These are phyloP conservation scores for Drosophila repleta DNA, from an alignment of 1,140 invertebrate species.

Conservation along the genomic window DNA sequence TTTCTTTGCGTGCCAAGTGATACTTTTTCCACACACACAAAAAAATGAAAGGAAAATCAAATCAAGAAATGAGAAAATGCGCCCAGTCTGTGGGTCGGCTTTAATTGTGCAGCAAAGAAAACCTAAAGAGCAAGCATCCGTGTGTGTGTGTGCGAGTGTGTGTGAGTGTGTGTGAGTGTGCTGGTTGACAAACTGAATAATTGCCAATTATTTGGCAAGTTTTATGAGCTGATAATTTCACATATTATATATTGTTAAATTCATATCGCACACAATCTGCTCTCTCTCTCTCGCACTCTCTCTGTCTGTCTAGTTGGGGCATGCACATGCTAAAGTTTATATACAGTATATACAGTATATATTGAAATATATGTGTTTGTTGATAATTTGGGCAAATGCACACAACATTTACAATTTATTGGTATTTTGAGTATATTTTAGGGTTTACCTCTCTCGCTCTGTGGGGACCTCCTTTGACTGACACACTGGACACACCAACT, in stretches of 20 bases:
- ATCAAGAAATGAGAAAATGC: constrained; percentile 35
- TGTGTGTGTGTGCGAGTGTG: constrained; percentile 25
- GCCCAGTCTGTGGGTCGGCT: constrained; percentile 47
- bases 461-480: constrained; percentile 73
- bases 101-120: constrained; percentile 61
- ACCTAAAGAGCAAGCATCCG: constrained; percentile 35
- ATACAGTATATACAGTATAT: constrained; percentile 48
- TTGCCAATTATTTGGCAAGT: constrained; percentile 76
- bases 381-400: constrained; percentile 48
- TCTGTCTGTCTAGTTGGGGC: constrained; percentile 17
- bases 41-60: constrained; percentile 19
- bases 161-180: constrained; percentile 33
- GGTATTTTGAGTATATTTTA: constrained; percentile 66
- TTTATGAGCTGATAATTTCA: constrained; percentile 80
- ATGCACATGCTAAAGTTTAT: constrained; percentile 74
- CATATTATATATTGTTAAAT: constrained; percentile 70
- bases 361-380: constrained; percentile 28
- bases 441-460: constrained; percentile 66
- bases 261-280: constrained; percentile 41
- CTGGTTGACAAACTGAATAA: constrained; percentile 79
- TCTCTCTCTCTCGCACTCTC: constrained; percentile 3
- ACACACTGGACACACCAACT: constrained; percentile 70
- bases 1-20: constrained; percentile 80
- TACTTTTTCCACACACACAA: constrained; percentile 53
- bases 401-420: constrained; percentile 81